Evolutionary conservation across 2,113 vertebrate species (phyloP).

Genomic region (Sorex araneus): DNA sequence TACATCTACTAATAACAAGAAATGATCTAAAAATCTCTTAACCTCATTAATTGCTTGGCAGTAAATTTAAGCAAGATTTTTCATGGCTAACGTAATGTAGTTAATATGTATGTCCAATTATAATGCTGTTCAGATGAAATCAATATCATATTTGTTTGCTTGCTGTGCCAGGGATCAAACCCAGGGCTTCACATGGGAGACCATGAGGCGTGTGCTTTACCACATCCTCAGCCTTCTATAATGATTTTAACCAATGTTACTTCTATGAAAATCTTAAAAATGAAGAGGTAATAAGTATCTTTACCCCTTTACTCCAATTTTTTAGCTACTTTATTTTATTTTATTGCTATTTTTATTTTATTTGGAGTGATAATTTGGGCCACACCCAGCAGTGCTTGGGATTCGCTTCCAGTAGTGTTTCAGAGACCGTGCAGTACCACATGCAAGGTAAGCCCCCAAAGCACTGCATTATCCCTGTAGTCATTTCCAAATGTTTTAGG

Average conservation of each 20-base stretch:
- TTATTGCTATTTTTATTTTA: too few relatives aligned
- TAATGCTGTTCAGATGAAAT: neutral
- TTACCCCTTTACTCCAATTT: neutral
- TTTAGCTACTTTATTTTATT: too few relatives aligned
- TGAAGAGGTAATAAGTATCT: neutral
- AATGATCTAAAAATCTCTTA: neutral
- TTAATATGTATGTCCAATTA: neutral
- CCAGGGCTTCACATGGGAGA: too few relatives aligned
- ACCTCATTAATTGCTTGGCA: neutral
- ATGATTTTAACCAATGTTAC: neutral
- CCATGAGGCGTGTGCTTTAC: too few relatives aligned
- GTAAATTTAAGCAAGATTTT: neutral
- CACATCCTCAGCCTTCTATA: too few relatives aligned
- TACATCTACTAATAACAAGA: constrained; percentile 2
- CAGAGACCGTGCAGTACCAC: too few relatives aligned
- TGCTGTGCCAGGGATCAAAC: neutral
- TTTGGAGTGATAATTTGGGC: too few relatives aligned
- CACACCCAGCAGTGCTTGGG: too few relatives aligned
- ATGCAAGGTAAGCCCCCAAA: too few relatives aligned
- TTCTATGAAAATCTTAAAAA: neutral
- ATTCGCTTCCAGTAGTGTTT: too few relatives aligned
- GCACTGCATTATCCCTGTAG: too few relatives aligned
- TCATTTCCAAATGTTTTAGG: constrained; percentile 39
- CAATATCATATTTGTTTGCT: neutral
- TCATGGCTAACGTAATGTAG: neutral